Percentiles rank a stretch among this genome's conserved stretches.
These are phyloP conservation scores for Poecile montanus DNA, from an alignment of 2,797 vertebrate genomes.

Conservation along the genomic window DNA sequence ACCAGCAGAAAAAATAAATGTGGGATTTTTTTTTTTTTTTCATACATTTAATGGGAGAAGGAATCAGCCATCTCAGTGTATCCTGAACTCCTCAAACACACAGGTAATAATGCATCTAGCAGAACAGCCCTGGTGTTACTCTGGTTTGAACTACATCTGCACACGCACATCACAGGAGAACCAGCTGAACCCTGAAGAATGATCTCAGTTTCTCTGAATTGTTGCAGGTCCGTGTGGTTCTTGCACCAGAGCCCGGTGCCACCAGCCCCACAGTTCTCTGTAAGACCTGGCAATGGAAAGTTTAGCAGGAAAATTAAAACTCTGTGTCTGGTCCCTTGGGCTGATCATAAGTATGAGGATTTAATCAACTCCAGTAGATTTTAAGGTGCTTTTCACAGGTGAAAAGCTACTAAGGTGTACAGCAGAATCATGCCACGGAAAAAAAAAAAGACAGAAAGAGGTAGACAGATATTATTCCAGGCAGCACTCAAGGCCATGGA, in stretches of 20 bases:
- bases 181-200: neutral
- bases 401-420: neutral
- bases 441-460: neutral
- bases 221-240: fast-evolving
- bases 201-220: neutral
- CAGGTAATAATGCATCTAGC: fast-evolving
- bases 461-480: neutral
- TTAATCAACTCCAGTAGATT: neutral
- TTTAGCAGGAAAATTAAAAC: neutral
- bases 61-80: neutral
- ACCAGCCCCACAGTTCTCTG: neutral
- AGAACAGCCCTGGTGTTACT: neutral
- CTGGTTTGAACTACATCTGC: neutral
- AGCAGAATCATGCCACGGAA: neutral
- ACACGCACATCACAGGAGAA: neutral
- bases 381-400: neutral
- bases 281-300: fast-evolving
- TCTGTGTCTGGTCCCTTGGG: fast-evolving
- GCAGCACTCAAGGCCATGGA: neutral
- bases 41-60: neutral
- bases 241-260: too few relatives aligned
- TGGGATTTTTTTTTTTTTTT: neutral
- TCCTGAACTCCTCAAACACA: neutral
- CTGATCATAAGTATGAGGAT: neutral
- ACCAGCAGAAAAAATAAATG: neutral